These are phyloP conservation scores for Aphaenogaster floridana DNA, from an alignment of 1,140 invertebrate species.

Conservation along the genomic window DNA sequence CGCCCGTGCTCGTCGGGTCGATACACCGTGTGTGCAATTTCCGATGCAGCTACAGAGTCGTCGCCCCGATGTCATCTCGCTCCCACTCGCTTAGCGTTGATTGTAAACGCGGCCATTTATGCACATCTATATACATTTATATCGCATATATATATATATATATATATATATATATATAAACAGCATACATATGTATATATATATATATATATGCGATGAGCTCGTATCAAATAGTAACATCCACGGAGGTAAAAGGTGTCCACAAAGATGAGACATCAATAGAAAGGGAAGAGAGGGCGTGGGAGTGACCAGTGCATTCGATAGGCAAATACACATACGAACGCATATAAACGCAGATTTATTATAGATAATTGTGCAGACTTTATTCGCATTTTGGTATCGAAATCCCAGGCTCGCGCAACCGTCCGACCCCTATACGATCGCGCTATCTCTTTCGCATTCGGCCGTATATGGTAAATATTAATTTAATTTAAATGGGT, in stretches of 20 bases:
- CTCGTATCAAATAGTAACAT: conserved; percentile 70
- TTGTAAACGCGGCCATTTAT: conserved; percentile 77
- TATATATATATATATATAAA: background rate
- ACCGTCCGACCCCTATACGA: background rate
- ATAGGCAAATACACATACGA: conserved; percentile 33
- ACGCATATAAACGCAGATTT: conserved; percentile 70
- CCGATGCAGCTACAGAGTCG: conserved; percentile 62
- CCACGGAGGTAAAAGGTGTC: background rate
- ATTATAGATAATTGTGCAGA: conserved; percentile 83
- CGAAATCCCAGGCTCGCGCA: conserved; percentile 63
- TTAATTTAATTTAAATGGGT: conserved; percentile 84
- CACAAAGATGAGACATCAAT: conserved; percentile 42
- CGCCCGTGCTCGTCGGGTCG: conserved; percentile 20
- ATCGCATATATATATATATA: background rate
- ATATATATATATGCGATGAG: conserved; percentile 30
- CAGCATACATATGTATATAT: background rate
- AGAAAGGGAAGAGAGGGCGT: conserved; percentile 45
- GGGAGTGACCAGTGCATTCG: background rate
- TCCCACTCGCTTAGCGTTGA: conserved; percentile 53
- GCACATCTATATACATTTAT: background rate
- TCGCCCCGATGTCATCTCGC: conserved; percentile 45
- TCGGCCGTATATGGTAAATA: conserved; percentile 79
- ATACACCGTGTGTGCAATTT: conserved; percentile 70
- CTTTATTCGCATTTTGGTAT: conserved; percentile 81
- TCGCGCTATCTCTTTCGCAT: conserved; percentile 59